Conservation (phyloP, 2,888 invertebrate genomes). For the Cephus pulcher region DNA sequence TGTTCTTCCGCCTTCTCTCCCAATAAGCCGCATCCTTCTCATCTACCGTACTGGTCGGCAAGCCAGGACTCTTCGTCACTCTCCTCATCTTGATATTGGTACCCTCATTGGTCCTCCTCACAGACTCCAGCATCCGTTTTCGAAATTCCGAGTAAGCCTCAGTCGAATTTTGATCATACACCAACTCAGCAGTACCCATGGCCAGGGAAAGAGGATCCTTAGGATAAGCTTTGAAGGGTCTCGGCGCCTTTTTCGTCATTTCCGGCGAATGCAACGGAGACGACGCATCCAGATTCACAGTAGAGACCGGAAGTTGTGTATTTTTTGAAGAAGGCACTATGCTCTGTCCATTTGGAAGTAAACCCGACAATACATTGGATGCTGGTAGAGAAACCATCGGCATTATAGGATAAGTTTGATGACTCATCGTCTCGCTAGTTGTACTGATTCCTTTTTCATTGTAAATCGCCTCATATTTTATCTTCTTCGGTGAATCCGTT, state of each 20-base stretch:
- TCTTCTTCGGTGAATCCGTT: slow-evolving; percentile 47
- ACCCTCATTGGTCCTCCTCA: slow-evolving; percentile 74
- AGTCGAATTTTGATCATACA: slow-evolving; percentile 71
- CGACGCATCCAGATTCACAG: slow-evolving; percentile 15
- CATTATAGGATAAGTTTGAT: slow-evolving; percentile 23
- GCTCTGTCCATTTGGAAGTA: neutral
- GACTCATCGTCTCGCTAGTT: neutral
- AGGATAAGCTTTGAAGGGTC: slow-evolving; percentile 80
- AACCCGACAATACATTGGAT: neutral
- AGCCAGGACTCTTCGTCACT: slow-evolving; percentile 31
- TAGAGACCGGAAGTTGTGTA: slow-evolving; percentile 24
- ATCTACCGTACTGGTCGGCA: slow-evolving; percentile 46
- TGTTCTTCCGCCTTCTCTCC: slow-evolving; percentile 90
- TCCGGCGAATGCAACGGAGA: slow-evolving; percentile 33
- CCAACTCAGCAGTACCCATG: slow-evolving; percentile 67
- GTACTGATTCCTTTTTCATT: neutral
- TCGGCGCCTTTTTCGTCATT: slow-evolving; percentile 65
- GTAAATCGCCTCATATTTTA: slow-evolving; percentile 38
- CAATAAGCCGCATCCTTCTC: slow-evolving; percentile 85
- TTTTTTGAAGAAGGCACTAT: neutral
- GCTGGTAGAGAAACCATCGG: slow-evolving; percentile 18
- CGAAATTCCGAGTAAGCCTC: slow-evolving; percentile 81
- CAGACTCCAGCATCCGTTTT: slow-evolving; percentile 75
- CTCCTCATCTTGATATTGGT: slow-evolving; percentile 80
- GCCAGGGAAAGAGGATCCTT: slow-evolving; percentile 75